phyloP scores from a whole-genome alignment of 2,113 vertebrate genomes.

The Pteropus alecto region DNA sequence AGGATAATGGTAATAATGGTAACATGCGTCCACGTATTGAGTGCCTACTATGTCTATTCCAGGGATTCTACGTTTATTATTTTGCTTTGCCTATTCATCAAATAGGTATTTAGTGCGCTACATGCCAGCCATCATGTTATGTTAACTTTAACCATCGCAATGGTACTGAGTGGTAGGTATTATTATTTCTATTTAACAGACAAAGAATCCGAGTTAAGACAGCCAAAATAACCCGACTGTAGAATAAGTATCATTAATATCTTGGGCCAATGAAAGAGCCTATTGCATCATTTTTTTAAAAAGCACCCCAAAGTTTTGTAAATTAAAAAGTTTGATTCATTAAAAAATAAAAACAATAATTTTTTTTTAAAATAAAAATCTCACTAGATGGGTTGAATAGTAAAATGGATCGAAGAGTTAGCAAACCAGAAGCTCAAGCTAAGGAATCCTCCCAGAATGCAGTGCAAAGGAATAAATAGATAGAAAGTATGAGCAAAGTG shows the following conservation, averaged over 20 bases:
- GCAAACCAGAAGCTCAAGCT: neutral
- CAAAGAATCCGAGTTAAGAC: neutral
- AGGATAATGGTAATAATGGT: neutral
- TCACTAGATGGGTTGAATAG: neutral
- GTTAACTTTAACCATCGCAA: neutral
- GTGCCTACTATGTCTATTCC: neutral
- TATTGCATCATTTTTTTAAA: neutral
- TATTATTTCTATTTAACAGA: neutral
- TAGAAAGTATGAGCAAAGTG: neutral
- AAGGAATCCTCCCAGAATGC: neutral
- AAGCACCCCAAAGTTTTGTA: neutral
- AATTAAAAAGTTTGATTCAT: neutral
- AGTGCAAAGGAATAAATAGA: neutral
- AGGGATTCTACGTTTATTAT: neutral
- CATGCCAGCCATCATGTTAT: neutral
- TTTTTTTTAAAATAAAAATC: neutral
- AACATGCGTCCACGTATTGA: neutral
- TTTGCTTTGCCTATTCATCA: neutral
- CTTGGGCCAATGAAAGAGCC: neutral
- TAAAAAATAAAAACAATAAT: neutral
- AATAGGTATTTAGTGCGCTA: neutral
- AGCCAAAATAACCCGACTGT: neutral
- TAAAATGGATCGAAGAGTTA: neutral
- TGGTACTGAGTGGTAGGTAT: neutral
- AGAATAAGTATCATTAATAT: neutral